Evolutionary conservation across 2,888 invertebrate species (phyloP), one percentile per base, ranked within the genome.

Genomic region (Tipula lateralis): DNA sequence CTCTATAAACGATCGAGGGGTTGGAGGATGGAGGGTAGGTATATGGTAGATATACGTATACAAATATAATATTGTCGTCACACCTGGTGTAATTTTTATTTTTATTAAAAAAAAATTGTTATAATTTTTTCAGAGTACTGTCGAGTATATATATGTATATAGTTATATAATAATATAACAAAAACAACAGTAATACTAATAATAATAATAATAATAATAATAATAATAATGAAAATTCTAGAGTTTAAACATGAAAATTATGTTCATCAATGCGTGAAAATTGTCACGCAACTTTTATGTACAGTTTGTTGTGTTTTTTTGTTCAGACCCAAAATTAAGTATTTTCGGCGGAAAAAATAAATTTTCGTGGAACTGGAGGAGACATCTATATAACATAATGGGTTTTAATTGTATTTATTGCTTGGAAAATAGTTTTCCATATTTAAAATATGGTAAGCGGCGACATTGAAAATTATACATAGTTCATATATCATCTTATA

Each of bases 261-360:
- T 82, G 82, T 82, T 82, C 82, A n/a, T 82, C 82, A 82, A 82
- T 82, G 82, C 30, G 30, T 82, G 82, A 24, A 82, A 82, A 30
- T 30, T 82, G 82, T 82, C 82, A 82, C 82, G 82, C 82, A 82
- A 82, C 30, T 82, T 82, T 82, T 82, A 24, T 66, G 24, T 50
- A 24, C 66, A 66, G n/a, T n/a, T n/a, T n/a, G n/a, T n/a, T n/a
- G n/a, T n/a, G n/a, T n/a, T n/a, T 24, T 66, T 66, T 66, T 66
- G 0, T n/a, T 24, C 24, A 7, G 9, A 24, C 9, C 9, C 24
- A 66, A 66, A 44, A 44, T n/a, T n/a, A n/a, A n/a, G n/a, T 44
- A n/a, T 44, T 44, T 44, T n/a, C 6, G n/a, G n/a, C 1, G 16
- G 16, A 44, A 44, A 44, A 44, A 44, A n/a, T 1, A 66, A 66